phyloP scores from a whole-genome alignment of 2,888 invertebrate genomes.

The Melanotus villosus region DNA sequence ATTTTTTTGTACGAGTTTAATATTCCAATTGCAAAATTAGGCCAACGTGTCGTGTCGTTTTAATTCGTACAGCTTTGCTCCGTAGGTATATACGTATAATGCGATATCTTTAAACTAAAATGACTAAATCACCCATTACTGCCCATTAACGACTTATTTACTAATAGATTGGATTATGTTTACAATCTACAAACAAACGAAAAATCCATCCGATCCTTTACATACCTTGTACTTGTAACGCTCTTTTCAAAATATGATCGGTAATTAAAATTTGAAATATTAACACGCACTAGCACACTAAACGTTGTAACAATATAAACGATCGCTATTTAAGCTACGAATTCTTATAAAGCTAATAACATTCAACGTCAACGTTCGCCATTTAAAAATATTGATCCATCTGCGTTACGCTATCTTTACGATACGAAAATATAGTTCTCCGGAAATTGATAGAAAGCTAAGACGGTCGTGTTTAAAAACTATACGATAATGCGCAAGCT shows the following conservation, averaged over 20 bases:
- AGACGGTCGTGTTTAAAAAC: conserved; percentile 51
- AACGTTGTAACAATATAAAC: conserved; percentile 49
- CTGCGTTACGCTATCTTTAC: conserved; percentile 55
- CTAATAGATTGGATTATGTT: conserved; percentile 26
- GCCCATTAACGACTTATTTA: conserved; percentile 30
- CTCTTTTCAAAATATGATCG: conserved; percentile 29
- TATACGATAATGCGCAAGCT: conserved; percentile 61
- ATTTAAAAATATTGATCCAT: conserved; percentile 51
- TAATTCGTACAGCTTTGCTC: conserved; percentile 31
- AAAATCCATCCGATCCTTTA: conserved; percentile 16
- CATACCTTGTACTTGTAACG: conserved; percentile 27
- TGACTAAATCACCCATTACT: conserved; percentile 43
- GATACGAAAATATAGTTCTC: conserved; percentile 67
- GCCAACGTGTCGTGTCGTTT: conserved; percentile 38
- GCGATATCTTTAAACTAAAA: conserved; percentile 37
- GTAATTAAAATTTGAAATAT: conserved; percentile 47
- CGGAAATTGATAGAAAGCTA: conserved; percentile 63
- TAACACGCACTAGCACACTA: conserved; percentile 48
- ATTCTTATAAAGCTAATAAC: conserved; percentile 52
- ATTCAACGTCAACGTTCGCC: conserved; percentile 51
- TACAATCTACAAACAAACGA: conserved; percentile 23
- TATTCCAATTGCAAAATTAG: conserved; percentile 40
- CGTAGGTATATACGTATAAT: conserved; percentile 34
- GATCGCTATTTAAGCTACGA: conserved; percentile 49
- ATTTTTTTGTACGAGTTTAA: not conserved